A percentile compares a stretch with the other conserved stretches of the same genome.
Conservation (phyloP, 2,888 invertebrate genomes). For the Parnassius orleans region DNA sequence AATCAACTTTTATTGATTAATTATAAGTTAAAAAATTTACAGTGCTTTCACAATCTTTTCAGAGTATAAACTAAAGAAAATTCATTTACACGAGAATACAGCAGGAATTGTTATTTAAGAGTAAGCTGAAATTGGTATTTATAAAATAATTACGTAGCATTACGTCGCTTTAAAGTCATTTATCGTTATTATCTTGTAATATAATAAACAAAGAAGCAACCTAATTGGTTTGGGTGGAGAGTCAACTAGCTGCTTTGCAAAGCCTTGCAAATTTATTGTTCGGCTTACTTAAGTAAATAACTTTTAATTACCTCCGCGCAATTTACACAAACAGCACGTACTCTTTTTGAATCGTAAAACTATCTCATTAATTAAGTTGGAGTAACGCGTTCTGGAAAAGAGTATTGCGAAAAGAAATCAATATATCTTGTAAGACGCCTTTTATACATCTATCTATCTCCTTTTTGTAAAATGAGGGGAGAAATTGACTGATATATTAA, state of each 20-base stretch:
- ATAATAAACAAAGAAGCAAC: slow-evolving; percentile 68
- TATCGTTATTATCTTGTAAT: slow-evolving; percentile 54
- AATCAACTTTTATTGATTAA: too few species aligned
- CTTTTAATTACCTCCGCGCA: slow-evolving; percentile 47
- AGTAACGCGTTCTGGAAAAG: neutral
- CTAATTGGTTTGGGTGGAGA: slow-evolving; percentile 64
- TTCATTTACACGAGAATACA: neutral
- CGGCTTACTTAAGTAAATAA: slow-evolving; percentile 47
- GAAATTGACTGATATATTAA: too few species aligned
- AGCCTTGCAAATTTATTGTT: slow-evolving; percentile 63
- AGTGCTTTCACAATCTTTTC: too few species aligned
- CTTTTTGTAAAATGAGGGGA: too few species aligned
- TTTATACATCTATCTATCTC: neutral
- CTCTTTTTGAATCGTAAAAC: slow-evolving; percentile 33
- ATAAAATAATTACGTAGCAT: slow-evolving; percentile 18
- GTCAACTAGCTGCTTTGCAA: slow-evolving; percentile 41
- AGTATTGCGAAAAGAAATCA: slow-evolving; percentile 1
- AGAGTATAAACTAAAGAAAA: too few species aligned
- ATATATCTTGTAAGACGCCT: neutral
- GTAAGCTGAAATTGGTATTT: slow-evolving; percentile 10
- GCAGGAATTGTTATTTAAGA: slow-evolving; percentile 1
- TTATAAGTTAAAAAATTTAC: too few species aligned
- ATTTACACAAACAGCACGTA: slow-evolving; percentile 23
- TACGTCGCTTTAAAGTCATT: slow-evolving; percentile 35
- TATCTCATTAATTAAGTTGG: slow-evolving; percentile 20